A percentile compares a stretch with the other conserved stretches of the same genome.
Evolutionary conservation across 1,140 invertebrate species (phyloP).

Genomic region (Phymorhynchus buccinoides): DNA sequence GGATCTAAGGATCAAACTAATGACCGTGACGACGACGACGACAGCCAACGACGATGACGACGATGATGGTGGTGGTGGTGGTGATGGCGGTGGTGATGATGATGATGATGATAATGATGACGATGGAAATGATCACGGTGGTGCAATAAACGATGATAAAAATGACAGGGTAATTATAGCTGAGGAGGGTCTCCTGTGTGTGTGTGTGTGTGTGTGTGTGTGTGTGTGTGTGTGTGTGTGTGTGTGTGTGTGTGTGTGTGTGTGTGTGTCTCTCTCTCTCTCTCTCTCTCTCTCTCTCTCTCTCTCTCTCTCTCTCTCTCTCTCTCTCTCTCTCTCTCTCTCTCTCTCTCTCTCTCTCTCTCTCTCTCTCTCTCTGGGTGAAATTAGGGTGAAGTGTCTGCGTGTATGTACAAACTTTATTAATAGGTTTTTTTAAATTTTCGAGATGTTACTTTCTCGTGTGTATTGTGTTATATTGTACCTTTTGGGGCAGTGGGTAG

Average conservation of each 20-base stretch:
- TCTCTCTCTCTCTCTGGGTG: slow-evolving; percentile 18
- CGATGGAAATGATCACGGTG: too few species aligned
- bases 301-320: slow-evolving; percentile 24
- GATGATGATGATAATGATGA: neutral
- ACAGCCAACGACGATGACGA: neutral
- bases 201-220: neutral
- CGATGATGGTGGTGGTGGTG: neutral
- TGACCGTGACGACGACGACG: neutral
- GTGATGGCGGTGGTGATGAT: neutral
- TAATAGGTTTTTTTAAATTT: too few species aligned
- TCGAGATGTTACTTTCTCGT: too few species aligned
- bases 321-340: slow-evolving; percentile 25
- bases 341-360: slow-evolving; percentile 15
- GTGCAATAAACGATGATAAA: neutral
- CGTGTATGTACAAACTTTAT: too few species aligned
- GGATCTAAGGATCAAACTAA: neutral
- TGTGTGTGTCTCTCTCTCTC: neutral
- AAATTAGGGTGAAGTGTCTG: too few species aligned
- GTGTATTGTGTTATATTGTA: too few species aligned
- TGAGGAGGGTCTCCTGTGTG: neutral
- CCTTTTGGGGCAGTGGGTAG: too few species aligned
- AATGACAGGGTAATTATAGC: too few species aligned
- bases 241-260: neutral
- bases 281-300: slow-evolving; percentile 14
- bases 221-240: neutral